Base-by-base conservation (phyloP, 2,113 vertebrate species). In the Damaliscus lunatus region DNA sequence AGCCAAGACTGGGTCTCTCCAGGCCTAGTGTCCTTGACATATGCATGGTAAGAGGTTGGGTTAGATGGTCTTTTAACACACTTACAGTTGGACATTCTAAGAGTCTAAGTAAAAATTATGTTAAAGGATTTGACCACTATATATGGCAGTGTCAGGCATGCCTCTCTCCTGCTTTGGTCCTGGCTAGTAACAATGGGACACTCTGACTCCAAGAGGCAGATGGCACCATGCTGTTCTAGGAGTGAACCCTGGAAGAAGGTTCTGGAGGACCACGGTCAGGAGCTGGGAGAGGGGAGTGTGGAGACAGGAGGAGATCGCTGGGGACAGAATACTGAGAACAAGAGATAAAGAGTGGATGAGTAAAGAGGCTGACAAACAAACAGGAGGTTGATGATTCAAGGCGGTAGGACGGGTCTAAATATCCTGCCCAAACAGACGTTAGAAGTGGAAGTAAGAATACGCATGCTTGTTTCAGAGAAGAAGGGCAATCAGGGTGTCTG, bases 51-150 rank as follows among this genome's bases (percentile, higher is more conserved):
- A 90, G 48, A 95, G 21, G 16, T 2, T 87, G 23, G 14, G 80
- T 43, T 60, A 64, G 92, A 67, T 62, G 62, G 31, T 46, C 36
- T 36, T 40, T 67, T 67, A 53, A 43, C 43, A 88, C 36, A 23
- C 7, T 74, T 90, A n/a, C 14, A 77, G 17, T 33, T 36, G 88
- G 57, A 33, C 19, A 14, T 77, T 40, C 36, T 82, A 84, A 27
- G 15, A 48, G 55, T 92, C 74, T 74, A 90, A 92, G 59, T 83
- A 88, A 84, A 91, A 93, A 52, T 78, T 31, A 15, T 4, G 53
- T 40, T 36, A 84, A 59, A 80, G 8, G 87, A 50, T 74, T 50
- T 64, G 25, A 83, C 21, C 23, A 15, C 29, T 31, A 29, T 16
- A 15, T 40, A 40, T 14, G 60, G 84, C 43, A 80, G 19, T n/a